phyloP scores from a whole-genome alignment of 2,113 vertebrate genomes.

The Chaetodon trifascialis region DNA sequence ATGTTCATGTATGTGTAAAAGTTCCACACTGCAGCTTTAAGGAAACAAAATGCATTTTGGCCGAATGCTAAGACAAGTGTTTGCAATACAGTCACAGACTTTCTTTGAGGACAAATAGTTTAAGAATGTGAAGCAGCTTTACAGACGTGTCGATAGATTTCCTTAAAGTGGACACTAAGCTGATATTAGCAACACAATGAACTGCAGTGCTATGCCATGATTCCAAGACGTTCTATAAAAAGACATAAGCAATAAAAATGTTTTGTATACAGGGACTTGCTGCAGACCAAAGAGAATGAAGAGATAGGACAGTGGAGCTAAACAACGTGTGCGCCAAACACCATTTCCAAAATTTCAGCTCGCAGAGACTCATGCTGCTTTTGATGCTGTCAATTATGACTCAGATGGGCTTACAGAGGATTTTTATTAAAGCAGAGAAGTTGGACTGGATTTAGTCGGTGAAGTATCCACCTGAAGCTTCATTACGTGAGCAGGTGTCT shows the following conservation, averaged over 20 bases:
- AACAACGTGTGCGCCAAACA: neutral
- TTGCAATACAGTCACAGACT: neutral
- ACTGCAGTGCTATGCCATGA: no score
- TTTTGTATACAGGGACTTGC: no score
- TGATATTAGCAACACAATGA: no score
- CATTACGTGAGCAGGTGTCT: slow-evolving; percentile 25
- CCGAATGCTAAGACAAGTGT: no score
- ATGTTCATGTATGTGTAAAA: no score
- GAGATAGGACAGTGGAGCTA: no score
- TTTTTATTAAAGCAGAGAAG: neutral
- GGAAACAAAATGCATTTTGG: no score
- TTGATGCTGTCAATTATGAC: slow-evolving; percentile 3
- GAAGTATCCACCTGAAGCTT: slow-evolving; percentile 29
- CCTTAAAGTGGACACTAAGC: no score
- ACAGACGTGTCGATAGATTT: no score
- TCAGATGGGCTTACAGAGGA: neutral
- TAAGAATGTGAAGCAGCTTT: neutral
- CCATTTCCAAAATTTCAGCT: neutral
- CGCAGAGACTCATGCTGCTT: neutral
- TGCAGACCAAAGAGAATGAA: no score
- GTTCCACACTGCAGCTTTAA: neutral
- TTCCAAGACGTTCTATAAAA: no score
- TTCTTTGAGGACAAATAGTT: neutral
- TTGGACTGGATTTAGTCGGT: slow-evolving; percentile 14
- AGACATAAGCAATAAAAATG: no score